Percentiles rank a stretch among this genome's conserved stretches.
Evolutionary conservation across 2,113 vertebrate species (phyloP).

Genomic region (Neodontobutis hainanensis): DNA sequence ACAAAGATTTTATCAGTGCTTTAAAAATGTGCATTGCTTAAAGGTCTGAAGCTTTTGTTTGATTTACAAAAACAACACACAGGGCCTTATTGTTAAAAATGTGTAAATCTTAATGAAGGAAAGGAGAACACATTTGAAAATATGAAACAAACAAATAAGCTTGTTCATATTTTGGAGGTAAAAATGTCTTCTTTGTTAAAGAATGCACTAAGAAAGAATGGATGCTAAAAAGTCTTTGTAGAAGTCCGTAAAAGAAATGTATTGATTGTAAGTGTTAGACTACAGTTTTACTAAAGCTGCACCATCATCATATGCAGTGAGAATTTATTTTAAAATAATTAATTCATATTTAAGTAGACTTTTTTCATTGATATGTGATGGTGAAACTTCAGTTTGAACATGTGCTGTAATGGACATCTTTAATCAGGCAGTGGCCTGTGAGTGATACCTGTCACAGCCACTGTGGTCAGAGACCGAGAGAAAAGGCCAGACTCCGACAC

Average conservation of each 20-base stretch:
- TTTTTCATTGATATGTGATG: constrained; percentile 15
- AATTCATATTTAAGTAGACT: neutral
- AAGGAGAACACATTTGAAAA: constrained; percentile 76
- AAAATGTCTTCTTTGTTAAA: constrained; percentile 29
- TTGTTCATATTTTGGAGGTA: constrained; percentile 71
- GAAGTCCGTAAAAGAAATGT: constrained; percentile 36
- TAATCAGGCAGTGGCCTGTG: constrained; percentile 24
- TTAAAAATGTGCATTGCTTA: neutral
- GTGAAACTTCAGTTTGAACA: constrained; percentile 49
- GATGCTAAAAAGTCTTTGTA: constrained; percentile 21
- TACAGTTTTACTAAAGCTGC: constrained; percentile 46
- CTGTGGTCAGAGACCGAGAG: constrained; percentile 88
- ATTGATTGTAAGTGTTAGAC: constrained; percentile 31
- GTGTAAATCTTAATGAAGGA: neutral
- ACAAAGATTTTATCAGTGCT: constrained; percentile 65
- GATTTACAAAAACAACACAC: too few relatives aligned
- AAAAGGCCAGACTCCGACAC: constrained; percentile 85
- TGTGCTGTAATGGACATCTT: constrained; percentile 11
- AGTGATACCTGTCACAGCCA: constrained; percentile 92
- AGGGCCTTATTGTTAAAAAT: too few relatives aligned
- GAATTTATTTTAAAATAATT: neutral
- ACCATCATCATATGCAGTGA: constrained; percentile 49
- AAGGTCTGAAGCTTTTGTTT: too few relatives aligned
- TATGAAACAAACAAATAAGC: constrained; percentile 63
- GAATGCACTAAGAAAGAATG: constrained; percentile 27